Evolutionary conservation across 2,888 invertebrate genomes (phyloP).

Genomic region (Dendrolimus pini): DNA sequence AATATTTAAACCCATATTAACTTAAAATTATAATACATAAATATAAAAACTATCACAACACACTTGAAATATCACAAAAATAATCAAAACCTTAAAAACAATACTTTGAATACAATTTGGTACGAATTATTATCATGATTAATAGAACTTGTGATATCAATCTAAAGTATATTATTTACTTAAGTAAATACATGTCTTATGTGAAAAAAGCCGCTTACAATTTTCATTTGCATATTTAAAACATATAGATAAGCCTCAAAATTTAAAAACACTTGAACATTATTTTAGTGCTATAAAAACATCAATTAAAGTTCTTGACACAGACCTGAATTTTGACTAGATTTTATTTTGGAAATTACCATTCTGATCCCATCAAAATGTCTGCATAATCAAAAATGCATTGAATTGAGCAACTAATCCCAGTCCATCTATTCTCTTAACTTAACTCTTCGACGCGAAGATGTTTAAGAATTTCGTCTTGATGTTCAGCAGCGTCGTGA

Average conservation of each 20-base stretch:
- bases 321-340: constrained; percentile 33
- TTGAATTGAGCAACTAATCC: constrained; percentile 62
- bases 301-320: no score
- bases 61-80: constrained; percentile 54
- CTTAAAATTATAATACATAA: constrained; percentile 10
- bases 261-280: no score
- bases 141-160: no score
- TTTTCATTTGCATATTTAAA: no score
- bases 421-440: constrained; percentile 14
- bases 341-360: constrained; percentile 19
- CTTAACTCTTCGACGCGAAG: constrained; percentile 61
- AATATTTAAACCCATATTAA: not conserved
- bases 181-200: no score
- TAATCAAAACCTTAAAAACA: constrained; percentile 15
- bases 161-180: not conserved
- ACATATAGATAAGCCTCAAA: no score
- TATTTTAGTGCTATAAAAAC: no score
- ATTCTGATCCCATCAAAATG: constrained; percentile 21
- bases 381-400: constrained; percentile 46
- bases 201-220: no score
- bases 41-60: constrained; percentile 45
- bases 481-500: constrained; percentile 62
- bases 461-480: constrained; percentile 68
- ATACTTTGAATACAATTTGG: not conserved
- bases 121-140: not conserved